Conservation (phyloP, 2,797 vertebrate species). For the Eremophila alpestris region DNA sequence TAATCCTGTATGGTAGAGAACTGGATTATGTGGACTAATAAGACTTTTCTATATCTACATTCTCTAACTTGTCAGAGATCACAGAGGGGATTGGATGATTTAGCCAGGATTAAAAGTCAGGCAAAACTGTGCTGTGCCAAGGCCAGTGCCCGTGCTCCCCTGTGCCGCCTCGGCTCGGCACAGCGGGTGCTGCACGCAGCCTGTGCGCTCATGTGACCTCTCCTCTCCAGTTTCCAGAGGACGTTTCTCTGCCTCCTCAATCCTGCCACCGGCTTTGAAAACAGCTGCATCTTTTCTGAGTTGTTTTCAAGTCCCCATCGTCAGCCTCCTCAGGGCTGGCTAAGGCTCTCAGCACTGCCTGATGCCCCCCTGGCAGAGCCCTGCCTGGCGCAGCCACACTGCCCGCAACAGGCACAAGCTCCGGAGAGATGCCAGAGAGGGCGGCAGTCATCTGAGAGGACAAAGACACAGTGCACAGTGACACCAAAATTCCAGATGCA, state of each 20-base stretch:
- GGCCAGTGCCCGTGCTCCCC: neutral
- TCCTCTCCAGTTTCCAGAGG: neutral
- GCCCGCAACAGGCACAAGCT: neutral
- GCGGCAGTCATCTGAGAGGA: neutral
- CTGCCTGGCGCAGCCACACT: neutral
- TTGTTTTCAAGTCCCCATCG: neutral
- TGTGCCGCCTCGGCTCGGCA: neutral
- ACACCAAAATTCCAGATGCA: neutral
- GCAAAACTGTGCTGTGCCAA: neutral
- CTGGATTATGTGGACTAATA: constrained; percentile 31
- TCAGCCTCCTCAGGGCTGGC: neutral
- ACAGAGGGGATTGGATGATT: constrained; percentile 21
- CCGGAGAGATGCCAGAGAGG: neutral
- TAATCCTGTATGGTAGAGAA: constrained; percentile 25
- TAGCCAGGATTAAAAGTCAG: constrained; percentile 22
- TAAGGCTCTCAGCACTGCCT: neutral
- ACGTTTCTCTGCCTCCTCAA: neutral
- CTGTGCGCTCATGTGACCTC: fast-evolving
- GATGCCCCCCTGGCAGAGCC: neutral
- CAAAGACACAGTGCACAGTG: neutral
- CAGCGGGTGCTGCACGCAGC: fast-evolving
- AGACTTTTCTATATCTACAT: constrained; percentile 17
- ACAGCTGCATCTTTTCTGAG: neutral
- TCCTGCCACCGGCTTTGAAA: neutral
- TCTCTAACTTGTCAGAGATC: constrained; percentile 31